Evolutionary conservation across 2,797 vertebrate species (phyloP).

Genomic region (Pteropus rufus): DNA sequence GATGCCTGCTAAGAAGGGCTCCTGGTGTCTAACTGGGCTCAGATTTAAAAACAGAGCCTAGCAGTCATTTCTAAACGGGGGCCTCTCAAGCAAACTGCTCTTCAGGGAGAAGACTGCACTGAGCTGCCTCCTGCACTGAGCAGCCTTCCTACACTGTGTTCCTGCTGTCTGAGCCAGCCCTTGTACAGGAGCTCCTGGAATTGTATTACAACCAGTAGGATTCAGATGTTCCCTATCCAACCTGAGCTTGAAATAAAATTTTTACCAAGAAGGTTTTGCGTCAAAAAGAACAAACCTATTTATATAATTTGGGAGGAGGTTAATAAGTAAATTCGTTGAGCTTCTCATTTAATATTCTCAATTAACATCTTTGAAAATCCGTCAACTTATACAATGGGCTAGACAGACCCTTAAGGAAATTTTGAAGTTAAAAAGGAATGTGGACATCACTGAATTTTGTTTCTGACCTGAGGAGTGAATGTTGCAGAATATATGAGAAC

Average conservation of each 20-base stretch:
- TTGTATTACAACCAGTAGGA: too few species aligned
- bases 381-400: not conserved
- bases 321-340: not conserved
- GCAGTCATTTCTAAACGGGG: too few species aligned
- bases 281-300: not conserved
- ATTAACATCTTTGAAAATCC: constrained; percentile 13
- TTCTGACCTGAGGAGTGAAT: not conserved
- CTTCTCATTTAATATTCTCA: not conserved
- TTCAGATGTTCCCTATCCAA: too few species aligned
- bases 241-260: not conserved
- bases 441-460: not conserved
- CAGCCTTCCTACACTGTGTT: too few species aligned
- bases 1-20: too few species aligned
- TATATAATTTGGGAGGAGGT: not conserved
- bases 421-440: constrained; percentile 4
- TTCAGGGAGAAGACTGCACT: too few species aligned
- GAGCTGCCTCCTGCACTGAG: too few species aligned
- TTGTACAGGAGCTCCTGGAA: too few species aligned
- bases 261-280: constrained; percentile 2
- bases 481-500: not conserved
- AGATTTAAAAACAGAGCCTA: too few species aligned
- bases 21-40: too few species aligned
- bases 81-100: too few species aligned
- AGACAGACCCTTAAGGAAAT: not conserved
- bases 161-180: too few species aligned